phyloP scores from a whole-genome alignment of 2,888 invertebrate genomes.

The Craniophora ligustri region DNA sequence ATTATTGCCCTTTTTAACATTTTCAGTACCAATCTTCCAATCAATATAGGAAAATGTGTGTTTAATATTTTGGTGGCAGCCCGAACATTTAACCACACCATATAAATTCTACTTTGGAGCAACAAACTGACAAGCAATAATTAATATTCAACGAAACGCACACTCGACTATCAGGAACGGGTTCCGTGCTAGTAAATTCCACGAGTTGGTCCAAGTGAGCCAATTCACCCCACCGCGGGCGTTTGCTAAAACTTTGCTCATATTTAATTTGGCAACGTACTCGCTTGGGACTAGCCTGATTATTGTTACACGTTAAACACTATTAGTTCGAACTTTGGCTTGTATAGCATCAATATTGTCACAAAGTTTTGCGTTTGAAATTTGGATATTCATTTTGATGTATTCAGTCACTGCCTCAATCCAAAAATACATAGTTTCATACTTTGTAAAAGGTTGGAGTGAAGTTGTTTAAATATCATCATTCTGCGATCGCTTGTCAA shows the following conservation, averaged over 20 bases:
- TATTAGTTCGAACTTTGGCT: constrained; percentile 44
- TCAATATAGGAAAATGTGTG: constrained; percentile 13
- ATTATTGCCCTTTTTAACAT: not conserved
- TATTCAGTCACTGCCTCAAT: not conserved
- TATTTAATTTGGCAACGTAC: constrained; percentile 60
- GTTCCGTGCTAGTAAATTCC: constrained; percentile 53
- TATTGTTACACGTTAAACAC: constrained; percentile 54
- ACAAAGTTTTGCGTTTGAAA: constrained; percentile 31
- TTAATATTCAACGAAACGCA: constrained; percentile 58
- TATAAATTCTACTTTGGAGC: constrained; percentile 45
- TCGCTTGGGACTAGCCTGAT: constrained; percentile 46
- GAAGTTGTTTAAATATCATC: not conserved
- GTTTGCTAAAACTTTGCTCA: constrained; percentile 56
- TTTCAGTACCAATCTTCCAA: not conserved
- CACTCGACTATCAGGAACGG: constrained; percentile 50
- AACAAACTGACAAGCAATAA: constrained; percentile 58
- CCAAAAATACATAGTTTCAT: not conserved
- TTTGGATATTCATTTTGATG: constrained; percentile 35
- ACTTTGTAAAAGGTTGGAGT: not conserved
- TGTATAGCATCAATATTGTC: constrained; percentile 50
- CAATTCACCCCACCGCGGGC: constrained; percentile 48
- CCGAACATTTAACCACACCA: constrained; percentile 28
- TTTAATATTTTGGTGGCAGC: constrained; percentile 30
- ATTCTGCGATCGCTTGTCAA: too few species aligned
- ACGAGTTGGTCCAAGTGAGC: constrained; percentile 52